phyloP scores from a whole-genome alignment of 2,797 vertebrate species.

The Eremophila alpestris region DNA sequence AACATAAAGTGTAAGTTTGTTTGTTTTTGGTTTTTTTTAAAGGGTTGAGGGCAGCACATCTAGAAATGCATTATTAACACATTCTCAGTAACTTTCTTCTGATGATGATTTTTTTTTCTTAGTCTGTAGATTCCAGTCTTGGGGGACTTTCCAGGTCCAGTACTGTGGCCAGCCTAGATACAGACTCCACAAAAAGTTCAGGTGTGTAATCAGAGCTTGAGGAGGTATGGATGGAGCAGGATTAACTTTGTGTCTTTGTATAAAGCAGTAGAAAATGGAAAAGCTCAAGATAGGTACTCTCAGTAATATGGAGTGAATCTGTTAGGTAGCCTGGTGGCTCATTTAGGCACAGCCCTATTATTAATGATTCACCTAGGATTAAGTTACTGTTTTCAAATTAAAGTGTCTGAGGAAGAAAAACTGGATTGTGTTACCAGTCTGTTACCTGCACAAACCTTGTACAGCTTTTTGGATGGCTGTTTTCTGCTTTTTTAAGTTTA shows the following conservation, averaged over 20 bases:
- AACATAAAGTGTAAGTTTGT: neutral
- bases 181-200: conserved; percentile 96
- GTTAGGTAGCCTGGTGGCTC: neutral
- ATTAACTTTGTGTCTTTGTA: neutral
- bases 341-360: neutral
- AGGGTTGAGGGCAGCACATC: neutral
- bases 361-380: neutral
- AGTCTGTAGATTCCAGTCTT: conserved; percentile 98
- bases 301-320: neutral
- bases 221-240: neutral
- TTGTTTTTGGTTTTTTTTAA: neutral
- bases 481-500: neutral
- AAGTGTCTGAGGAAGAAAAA: neutral
- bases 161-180: conserved; percentile 97
- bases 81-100: neutral
- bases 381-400: neutral
- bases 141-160: conserved; percentile 96
- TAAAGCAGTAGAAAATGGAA: neutral
- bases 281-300: neutral
- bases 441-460: neutral
- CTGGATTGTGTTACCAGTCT: neutral
- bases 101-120: neutral
- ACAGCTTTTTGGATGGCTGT: neutral
- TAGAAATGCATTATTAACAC: neutral
- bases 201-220: conserved; percentile 75